A percentile compares a stretch with the other conserved stretches of the same genome.
These are phyloP conservation scores for Trissolcus brochymenae DNA, from an alignment of 2,888 invertebrate species.

Conservation along the genomic window DNA sequence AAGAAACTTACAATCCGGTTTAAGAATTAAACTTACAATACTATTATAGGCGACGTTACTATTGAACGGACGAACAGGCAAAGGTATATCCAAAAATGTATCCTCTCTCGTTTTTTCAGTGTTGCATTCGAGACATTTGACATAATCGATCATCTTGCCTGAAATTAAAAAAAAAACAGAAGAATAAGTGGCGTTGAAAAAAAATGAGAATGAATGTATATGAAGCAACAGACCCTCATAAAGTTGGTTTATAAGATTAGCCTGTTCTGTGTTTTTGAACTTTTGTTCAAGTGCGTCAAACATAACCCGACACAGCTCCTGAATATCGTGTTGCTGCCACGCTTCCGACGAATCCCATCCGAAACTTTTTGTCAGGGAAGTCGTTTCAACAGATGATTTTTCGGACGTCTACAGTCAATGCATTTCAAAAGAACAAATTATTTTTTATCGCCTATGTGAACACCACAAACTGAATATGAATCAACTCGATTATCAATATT, in stretches of 20 bases:
- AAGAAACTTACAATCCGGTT: too few species aligned
- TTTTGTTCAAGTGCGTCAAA: constrained; percentile 92
- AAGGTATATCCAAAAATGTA: constrained; percentile 89
- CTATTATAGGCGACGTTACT: constrained; percentile 86
- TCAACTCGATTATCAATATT: not conserved
- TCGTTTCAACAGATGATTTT: constrained; percentile 89
- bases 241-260: constrained; percentile 87
- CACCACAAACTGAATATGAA: too few species aligned
- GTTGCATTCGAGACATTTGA: constrained; percentile 90
- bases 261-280: constrained; percentile 88
- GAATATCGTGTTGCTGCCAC: constrained; percentile 95
- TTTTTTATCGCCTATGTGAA: not conserved
- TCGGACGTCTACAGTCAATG: constrained; percentile 81
- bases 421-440: constrained; percentile 3
- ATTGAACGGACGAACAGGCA: constrained; percentile 90
- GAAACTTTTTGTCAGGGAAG: constrained; percentile 90
- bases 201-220: constrained; percentile 21
- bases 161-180: constrained; percentile 12
- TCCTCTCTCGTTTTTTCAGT: constrained; percentile 89
- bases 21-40: constrained; percentile 78
- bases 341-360: constrained; percentile 94
- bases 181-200: not conserved
- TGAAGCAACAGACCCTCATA: constrained; percentile 80
- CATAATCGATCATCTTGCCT: constrained; percentile 91
- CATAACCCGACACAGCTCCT: constrained; percentile 92